Conservation (phyloP, 2,888 invertebrate genomes). For the Apamea monoglypha region DNA sequence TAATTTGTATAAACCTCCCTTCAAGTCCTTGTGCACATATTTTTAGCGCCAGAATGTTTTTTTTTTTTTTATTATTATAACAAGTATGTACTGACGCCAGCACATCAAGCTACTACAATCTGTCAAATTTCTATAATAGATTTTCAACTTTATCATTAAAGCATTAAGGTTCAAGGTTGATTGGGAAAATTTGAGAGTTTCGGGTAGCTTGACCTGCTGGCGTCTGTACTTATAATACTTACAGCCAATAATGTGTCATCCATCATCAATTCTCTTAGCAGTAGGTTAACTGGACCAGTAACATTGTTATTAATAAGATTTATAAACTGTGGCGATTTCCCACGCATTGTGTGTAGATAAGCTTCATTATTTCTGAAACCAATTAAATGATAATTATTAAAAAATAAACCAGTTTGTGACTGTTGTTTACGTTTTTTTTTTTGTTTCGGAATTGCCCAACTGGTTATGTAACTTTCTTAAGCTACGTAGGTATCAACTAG, state of each 20-base stretch:
- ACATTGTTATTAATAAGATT: constrained; percentile 73
- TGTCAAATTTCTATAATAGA: no score
- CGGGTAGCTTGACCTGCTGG: no score
- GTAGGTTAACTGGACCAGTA: constrained; percentile 67
- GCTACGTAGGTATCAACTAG: background rate
- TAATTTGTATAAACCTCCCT: background rate
- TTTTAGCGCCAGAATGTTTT: background rate
- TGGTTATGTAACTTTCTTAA: constrained; percentile 3
- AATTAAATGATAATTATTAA: constrained; percentile 34
- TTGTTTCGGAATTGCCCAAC: background rate
- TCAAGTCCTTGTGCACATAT: background rate
- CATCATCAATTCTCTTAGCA: constrained; percentile 75
- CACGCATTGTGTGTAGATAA: constrained; percentile 68
- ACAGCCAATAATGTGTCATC: constrained; percentile 79
- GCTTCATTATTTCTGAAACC: constrained; percentile 75
- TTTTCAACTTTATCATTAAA: no score
- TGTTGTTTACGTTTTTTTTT: constrained; percentile 5
- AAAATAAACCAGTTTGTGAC: constrained; percentile 13
- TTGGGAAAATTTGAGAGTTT: no score
- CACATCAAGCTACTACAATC: no score
- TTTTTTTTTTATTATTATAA: background rate
- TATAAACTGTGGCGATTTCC: constrained; percentile 71
- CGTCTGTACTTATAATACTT: constrained; percentile 66
- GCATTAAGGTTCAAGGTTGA: no score
- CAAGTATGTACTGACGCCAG: no score